These are phyloP conservation scores for Hedychridium roseum DNA, from an alignment of 2,888 invertebrate genomes.

Conservation along the genomic window DNA sequence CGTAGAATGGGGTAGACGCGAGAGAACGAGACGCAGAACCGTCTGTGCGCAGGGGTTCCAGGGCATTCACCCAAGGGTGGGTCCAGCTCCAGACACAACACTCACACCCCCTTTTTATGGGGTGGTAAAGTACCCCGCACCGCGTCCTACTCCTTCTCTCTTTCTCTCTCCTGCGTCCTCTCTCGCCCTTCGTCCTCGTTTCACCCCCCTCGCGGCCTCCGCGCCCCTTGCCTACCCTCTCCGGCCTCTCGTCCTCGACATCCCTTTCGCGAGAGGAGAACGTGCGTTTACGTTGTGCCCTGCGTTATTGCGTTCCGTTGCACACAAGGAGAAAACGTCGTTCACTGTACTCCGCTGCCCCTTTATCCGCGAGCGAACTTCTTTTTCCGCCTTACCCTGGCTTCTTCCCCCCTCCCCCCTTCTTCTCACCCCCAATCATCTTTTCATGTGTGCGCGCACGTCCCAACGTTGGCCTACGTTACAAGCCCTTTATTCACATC, in stretches of 20 bases:
- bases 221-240: constrained; percentile 13
- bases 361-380: not conserved
- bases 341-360: too few relatives aligned
- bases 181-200: constrained; percentile 24
- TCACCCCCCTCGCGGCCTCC: constrained; percentile 6
- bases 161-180: constrained; percentile 23
- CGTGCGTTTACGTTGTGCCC: constrained; percentile 39
- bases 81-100: constrained; percentile 57
- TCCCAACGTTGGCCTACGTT: too few relatives aligned
- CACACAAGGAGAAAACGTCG: too few relatives aligned
- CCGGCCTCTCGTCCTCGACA: constrained; percentile 8
- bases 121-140: constrained; percentile 38
- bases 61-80: constrained; percentile 57
- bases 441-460: too few relatives aligned
- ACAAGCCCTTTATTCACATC: too few relatives aligned
- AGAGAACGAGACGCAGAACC: constrained; percentile 40
- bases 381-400: not conserved
- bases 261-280: constrained; percentile 31
- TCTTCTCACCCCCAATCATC: not conserved
- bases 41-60: constrained; percentile 52
- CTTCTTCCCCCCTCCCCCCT: not conserved
- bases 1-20: not conserved
- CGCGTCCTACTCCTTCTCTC: constrained; percentile 7
- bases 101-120: constrained; percentile 50
- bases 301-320: constrained; percentile 41